Evolutionary conservation across 2,888 invertebrate genomes (phyloP), one percentile per base, ranked within the genome.

Genomic region (Sialis fuliginosa): DNA sequence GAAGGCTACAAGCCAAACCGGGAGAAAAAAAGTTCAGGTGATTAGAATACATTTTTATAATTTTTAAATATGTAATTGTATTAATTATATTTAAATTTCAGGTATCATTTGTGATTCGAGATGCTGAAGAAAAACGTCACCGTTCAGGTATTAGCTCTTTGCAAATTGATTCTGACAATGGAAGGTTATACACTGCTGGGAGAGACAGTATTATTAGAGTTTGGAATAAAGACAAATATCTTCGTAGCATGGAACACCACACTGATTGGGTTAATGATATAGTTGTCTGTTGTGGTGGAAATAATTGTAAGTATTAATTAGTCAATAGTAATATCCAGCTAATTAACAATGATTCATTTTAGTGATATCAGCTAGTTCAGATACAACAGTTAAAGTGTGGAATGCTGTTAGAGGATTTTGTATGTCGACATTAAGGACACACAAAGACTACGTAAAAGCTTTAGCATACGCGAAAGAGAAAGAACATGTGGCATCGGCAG

Each of bases 211-310:
- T 97, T 59, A 93, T 98, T 57, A 75, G 98, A 60, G 92, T 86
- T 57, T 92, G 89, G 82, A 82, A 87, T 63, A 73, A 79, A 63
- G 84, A 87, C 53, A 79, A 78, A 46, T 96, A 92, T 61, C 75
- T 91, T 50, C 89, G 92, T 61, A 92, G 95, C 33, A 92, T 99
- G 93, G 97, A 98, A 64, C 97, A 98, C 66, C 98, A 98, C 63
- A 97, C 96, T 3, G 98, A 98, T 66, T 98, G 98, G 98, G 96
- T 98, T 44, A 98, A 98, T 67, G 98, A 98, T 67, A 92, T 99
- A 61, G 88, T 97, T 37, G 72, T 98, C 32, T 98, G 97, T 63
- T 96, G 96, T 65, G 88, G 88, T 53, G 97, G 97, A 35, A 84
- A 90, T 64, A 93, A 96, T 67, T 76, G 89, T 89, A 68, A 68